Percentiles rank a stretch among this genome's conserved stretches.
Conservation (phyloP, 2,888 invertebrate species). For the Phengaris alcon region DNA sequence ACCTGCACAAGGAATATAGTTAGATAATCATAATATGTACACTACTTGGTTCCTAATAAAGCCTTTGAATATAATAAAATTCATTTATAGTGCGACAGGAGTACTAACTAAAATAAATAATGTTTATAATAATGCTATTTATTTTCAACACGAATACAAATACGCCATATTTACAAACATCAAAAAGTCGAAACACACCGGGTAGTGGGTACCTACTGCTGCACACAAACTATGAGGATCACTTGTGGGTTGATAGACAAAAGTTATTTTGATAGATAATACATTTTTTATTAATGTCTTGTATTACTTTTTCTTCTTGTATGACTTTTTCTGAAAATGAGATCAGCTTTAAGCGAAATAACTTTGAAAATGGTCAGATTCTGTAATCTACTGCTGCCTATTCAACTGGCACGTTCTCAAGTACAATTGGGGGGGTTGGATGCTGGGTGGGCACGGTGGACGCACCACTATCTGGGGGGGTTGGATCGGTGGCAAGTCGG, state of each 20-base stretch:
- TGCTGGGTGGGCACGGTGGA: constrained; percentile 45
- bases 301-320: too few relatives aligned
- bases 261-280: background rate
- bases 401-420: constrained; percentile 39
- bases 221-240: background rate
- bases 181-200: constrained; percentile 14
- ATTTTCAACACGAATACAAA: background rate
- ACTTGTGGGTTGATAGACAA: background rate
- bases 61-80: too few relatives aligned
- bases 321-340: background rate
- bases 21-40: too few relatives aligned
- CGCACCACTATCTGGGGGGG: constrained; percentile 50
- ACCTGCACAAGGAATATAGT: too few relatives aligned
- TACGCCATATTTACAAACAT: constrained; percentile 28
- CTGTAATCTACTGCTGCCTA: constrained; percentile 19
- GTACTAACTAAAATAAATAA: background rate
- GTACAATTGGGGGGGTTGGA: constrained; percentile 51
- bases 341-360: too few relatives aligned
- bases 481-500: constrained; percentile 40
- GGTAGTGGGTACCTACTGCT: background rate
- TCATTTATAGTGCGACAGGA: background rate
- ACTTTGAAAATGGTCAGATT: background rate
- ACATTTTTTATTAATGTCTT: background rate
- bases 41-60: too few relatives aligned
- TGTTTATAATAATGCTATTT: background rate